Base-by-base conservation (phyloP, 1,140 invertebrate genomes). In the Potamilus streckersoni region DNA sequence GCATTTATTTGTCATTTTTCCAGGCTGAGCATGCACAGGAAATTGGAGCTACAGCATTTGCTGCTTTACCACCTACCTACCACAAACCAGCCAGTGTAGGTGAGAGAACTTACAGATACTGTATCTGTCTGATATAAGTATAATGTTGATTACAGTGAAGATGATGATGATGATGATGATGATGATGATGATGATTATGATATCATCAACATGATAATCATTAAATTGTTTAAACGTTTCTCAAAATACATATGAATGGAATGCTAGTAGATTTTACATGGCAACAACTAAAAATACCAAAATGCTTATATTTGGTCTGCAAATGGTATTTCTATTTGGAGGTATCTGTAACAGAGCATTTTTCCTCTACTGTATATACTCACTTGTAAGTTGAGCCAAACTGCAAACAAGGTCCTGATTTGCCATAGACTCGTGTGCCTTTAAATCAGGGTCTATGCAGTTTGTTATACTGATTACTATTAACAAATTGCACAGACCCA, bases 41-140 rank as follows among this genome's bases (percentile, higher is more conserved):
- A 70, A 85, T 93, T 0, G 92, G 92, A 31, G 95, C 91, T 0
- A 92, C 94, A 87, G 95, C 94, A 0, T 89, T 97, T 17, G 91
- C 96, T 0, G 94, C 94, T 64, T 88, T 96, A 12, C 94, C 95
- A 0, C 95, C 96, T 73, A 87, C 95, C 2, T 96, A 94, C 84
- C 94, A 93, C 83, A 95, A 94, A 84, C 95, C 95, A 12, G 86
- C 84, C 2, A 92, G 86, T 27, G 90, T 92, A 78, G 87, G 87
- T 86, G 76, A 78, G 74, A 59, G 16, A 27, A 38, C 31, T 38
- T 38, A 6, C 31, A 38, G 31, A 38, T 69, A n/a, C n/a, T n/a
- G n/a, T n/a, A 27, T 14, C 14, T 27, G 16, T 17, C 67, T 71
- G n/a, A 20, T 57, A 19, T 55, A 19, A 19, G 55, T 19, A 56